Base-by-base conservation (phyloP, 1,140 invertebrate species). In the Aphaenogaster rudis region DNA sequence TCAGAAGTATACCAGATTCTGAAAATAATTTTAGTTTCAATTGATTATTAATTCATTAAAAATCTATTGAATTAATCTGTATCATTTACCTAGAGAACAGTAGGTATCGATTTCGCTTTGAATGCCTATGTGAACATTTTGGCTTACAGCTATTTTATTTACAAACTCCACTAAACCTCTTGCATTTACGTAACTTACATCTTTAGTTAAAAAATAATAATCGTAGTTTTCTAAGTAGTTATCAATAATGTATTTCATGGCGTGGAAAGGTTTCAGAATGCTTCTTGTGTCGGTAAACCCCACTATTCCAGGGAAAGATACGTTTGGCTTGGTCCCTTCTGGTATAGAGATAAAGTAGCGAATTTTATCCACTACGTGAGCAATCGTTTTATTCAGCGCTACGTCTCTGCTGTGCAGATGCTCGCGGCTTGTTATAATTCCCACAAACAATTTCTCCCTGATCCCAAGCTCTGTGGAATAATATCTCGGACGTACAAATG, bases 391-490 rank as follows among this genome's bases (percentile, higher is more conserved):
- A 94, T 99, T 99, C 2, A 98, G 94, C 42, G 97, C 97, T 7
- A 97, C 96, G 1, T 97, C 97, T 80, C 97, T 96, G 63, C 96
- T 96, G 82, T 97, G 96, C 8, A 98, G 96, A 88, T 97, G 97
- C 66, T 97, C 96, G 86, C 97, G 96, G 2, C 97, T 97, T 3
- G 98, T 97, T 81, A 99, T 95, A 61, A 99, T 97, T 3, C 97
- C 98, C 28, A 98, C 97, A 91, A 99, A 98, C n/a, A 99, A 93
- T 93, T 98, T 98, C 50, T 98, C 98, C 66, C 97, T 96, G 67
- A 99, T 99, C 2, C 98, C 98, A 50, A 99, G 96, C 95, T 99
- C 98, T 0, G 98, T 98, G 15, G 98, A 98, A 94, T 98, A 99
- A 96, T 99, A 99, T 48, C 98, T 96, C 1, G 98, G 98, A 7